Evolutionary conservation across 2,888 invertebrate species (phyloP), one percentile per base, ranked within the genome.

Genomic region (Phalera bucephala): DNA sequence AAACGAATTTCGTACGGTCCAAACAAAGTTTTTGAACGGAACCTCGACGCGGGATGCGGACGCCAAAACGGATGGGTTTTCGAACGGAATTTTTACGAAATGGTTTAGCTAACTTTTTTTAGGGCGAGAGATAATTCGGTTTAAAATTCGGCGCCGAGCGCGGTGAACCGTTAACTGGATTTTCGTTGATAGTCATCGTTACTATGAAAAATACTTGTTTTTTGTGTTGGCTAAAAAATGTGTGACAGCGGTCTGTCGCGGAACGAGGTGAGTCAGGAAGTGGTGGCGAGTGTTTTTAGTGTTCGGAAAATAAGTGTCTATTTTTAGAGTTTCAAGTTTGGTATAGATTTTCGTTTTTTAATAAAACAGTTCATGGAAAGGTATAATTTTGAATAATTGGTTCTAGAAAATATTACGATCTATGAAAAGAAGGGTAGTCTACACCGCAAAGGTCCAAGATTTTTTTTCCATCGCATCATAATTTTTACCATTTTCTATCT

Each of bases 1-100:
- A 72, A 72, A 74, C 72, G 72, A 75, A 78, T 73, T 78, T 73
- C 58, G 68, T 58, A 53, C 65, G 64, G 63, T 62, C 63, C 67
- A 67, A 68, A 73, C 69, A 71, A 76, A 73, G 55, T 77, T 77
- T 69, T 65, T 58, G 64, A 65, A 63, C 67, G 53, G 70, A 63
- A 72, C 58, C 67, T 66, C 10, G 69, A 59, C n/a, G 68, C 65
- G 64, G 61, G 59, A 58, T 60, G 44, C 44, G 56, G 41, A 45
- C 46, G 40, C 40, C 42, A 43, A 36, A 54, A 52, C 64, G 67
- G 64, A 63, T 64, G 62, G 58, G 50, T 60, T 64, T 59, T 52
- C 61, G 58, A 61, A 62, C 56, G 57, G 44, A 54, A 33, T 67
- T 65, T 66, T 64, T 50, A 56, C 59, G 56, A 46, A 58, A 56